These are phyloP conservation scores for Microctonus aethiopoides DNA, from an alignment of 2,888 invertebrate species.

Conservation along the genomic window DNA sequence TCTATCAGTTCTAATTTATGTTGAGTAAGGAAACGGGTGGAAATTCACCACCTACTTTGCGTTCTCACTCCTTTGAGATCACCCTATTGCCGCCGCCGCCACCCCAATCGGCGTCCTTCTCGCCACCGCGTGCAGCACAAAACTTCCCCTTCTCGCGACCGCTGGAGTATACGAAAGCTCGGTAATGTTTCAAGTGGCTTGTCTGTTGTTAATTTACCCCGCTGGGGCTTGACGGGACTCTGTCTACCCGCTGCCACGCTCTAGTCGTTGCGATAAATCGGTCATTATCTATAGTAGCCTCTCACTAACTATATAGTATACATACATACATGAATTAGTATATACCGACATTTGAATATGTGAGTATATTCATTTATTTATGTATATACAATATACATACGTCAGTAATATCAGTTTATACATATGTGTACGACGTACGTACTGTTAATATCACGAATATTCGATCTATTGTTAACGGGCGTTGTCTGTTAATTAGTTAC, in stretches of 20 bases:
- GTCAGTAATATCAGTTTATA: slow-evolving; percentile 26
- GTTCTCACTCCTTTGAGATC: slow-evolving; percentile 4
- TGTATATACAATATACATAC: not conserved
- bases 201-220: slow-evolving; percentile 66
- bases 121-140: slow-evolving; percentile 18
- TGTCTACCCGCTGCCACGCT: slow-evolving; percentile 59
- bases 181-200: slow-evolving; percentile 66
- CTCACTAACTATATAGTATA: slow-evolving; percentile 12
- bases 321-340: slow-evolving; percentile 4
- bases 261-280: slow-evolving; percentile 61
- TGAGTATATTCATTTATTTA: not conserved
- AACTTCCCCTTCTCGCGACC: slow-evolving; percentile 4
- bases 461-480: slow-evolving; percentile 31
- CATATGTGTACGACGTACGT: slow-evolving; percentile 32
- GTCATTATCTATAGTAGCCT: slow-evolving; percentile 53
- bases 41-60: slow-evolving; percentile 22
- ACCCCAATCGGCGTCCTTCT: slow-evolving; percentile 42
- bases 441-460: slow-evolving; percentile 29
- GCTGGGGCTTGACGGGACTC: slow-evolving; percentile 59
- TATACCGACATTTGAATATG: no score
- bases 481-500: slow-evolving; percentile 33
- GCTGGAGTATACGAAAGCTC: slow-evolving; percentile 52
- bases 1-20: slow-evolving; percentile 66
- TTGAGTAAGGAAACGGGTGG: slow-evolving; percentile 61
- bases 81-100: not conserved